These are phyloP conservation scores for Zophobas atratus DNA, from an alignment of 1,140 invertebrate genomes.

Conservation along the genomic window DNA sequence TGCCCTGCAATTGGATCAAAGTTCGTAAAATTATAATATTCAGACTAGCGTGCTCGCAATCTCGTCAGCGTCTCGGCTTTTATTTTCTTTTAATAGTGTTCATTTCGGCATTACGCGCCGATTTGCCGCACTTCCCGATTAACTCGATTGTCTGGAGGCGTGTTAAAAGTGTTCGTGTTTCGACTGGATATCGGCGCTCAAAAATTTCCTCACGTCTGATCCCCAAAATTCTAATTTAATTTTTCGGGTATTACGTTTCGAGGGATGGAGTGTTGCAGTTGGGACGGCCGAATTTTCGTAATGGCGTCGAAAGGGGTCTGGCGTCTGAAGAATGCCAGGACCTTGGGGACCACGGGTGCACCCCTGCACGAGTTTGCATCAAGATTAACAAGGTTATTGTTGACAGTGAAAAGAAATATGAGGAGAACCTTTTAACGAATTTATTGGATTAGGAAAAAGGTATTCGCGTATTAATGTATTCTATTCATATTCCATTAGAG, in stretches of 20 bases:
- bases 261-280: neutral
- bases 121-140: neutral
- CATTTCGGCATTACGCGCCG: no score
- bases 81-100: neutral
- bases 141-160: neutral
- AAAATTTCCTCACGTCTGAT: conserved; percentile 7
- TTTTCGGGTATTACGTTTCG: conserved; percentile 20
- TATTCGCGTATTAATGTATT: conserved; percentile 47
- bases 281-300: conserved; percentile 24
- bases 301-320: neutral
- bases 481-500: conserved; percentile 48
- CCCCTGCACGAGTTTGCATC: conserved; percentile 51
- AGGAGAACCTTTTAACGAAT: conserved; percentile 48
- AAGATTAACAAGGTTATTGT: conserved; percentile 58
- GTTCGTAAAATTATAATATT: conserved; percentile 11
- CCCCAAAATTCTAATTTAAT: conserved; percentile 43
- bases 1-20: conserved; percentile 20
- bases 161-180: conserved; percentile 21
- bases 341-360: conserved; percentile 43
- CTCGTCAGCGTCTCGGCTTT: neutral
- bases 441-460: conserved; percentile 48
- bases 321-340: conserved; percentile 9
- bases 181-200: neutral
- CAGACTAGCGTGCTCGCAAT: neutral
- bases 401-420: conserved; percentile 52